phyloP scores from a whole-genome alignment of 2,797 vertebrate species.

The Anolis apletophallus region DNA sequence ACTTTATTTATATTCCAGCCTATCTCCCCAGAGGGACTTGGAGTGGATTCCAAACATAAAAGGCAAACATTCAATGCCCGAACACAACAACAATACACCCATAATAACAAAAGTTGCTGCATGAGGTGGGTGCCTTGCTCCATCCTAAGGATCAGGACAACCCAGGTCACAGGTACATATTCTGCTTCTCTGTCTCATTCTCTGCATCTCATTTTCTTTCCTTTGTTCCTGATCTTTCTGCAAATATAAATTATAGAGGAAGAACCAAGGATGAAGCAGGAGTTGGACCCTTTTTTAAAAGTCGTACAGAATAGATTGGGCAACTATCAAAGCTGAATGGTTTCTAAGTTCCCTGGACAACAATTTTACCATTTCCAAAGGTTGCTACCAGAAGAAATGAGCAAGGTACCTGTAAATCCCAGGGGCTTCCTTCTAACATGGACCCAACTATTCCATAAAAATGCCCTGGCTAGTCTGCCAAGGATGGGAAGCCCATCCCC shows the following conservation, averaged over 20 bases:
- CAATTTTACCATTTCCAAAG: background rate
- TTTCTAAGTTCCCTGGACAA: background rate
- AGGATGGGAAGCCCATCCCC: background rate
- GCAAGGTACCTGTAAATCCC: background rate
- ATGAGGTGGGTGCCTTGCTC: no score
- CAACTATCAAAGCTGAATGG: background rate
- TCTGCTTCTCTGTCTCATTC: background rate
- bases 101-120: no score
- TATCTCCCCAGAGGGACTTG: no score
- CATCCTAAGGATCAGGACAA: no score
- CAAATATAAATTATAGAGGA: background rate
- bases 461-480: background rate
- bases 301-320: no score
- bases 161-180: no score
- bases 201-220: background rate
- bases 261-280: background rate
- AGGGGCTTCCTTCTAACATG: background rate
- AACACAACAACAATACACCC: no score
- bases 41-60: no score
- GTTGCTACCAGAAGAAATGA: background rate
- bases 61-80: no score
- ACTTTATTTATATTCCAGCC: no score
- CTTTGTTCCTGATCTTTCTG: background rate
- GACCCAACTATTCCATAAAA: slow-evolving; percentile 21
- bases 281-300: background rate